Conservation (phyloP, 2,888 invertebrate species). For the Amitus sp. region DNA sequence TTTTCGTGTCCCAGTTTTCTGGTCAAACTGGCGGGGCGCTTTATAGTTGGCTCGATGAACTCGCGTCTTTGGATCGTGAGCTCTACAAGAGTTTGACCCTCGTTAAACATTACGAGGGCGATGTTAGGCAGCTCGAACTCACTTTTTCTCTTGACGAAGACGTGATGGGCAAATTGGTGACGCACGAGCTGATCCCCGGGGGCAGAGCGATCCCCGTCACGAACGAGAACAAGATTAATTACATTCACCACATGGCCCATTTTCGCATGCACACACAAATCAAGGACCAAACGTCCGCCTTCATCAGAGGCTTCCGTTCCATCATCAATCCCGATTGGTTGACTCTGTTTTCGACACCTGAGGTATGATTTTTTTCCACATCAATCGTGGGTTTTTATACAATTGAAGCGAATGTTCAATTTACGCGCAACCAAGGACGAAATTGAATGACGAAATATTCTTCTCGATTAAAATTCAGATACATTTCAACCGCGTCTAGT, state of each 20-base stretch:
- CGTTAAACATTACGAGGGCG: conserved; percentile 93
- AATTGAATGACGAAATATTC: no score
- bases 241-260: conserved; percentile 98
- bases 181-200: conserved; percentile 95
- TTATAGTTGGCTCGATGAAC: conserved; percentile 97
- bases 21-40: conserved; percentile 92
- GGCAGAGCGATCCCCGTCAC: conserved; percentile 93
- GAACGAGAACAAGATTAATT: conserved; percentile 97
- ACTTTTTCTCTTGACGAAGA: conserved; percentile 98
- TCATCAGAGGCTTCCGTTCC: conserved; percentile 95
- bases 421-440: no score
- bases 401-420: no score
- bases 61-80: conserved; percentile 95
- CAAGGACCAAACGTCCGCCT: conserved; percentile 95
- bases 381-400: neutral
- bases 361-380: conserved; percentile 68
- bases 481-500: no score
- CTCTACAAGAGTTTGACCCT: conserved; percentile 95
- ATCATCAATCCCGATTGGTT: conserved; percentile 97
- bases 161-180: conserved; percentile 90
- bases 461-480: no score
- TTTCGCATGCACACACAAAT: conserved; percentile 99
- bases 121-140: conserved; percentile 91
- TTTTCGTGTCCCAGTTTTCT: conserved; percentile 95
- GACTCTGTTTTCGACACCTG: conserved; percentile 93